Percentiles rank a stretch among this genome's conserved stretches.
Conservation (phyloP, 2,888 invertebrate species). For the Tetragnatha montana region DNA sequence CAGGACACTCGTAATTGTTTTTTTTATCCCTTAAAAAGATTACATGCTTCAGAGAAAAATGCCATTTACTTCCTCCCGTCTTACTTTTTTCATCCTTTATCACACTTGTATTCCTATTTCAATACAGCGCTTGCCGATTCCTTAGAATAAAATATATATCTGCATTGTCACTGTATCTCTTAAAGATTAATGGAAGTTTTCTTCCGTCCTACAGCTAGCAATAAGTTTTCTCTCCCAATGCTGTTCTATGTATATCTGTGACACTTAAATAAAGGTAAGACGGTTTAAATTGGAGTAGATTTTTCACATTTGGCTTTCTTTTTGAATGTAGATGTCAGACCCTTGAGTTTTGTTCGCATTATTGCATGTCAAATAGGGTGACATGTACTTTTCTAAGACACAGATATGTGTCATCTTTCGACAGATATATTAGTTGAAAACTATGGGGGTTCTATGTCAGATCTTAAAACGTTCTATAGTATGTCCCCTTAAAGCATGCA, state of each 20-base stretch:
- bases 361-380: neutral
- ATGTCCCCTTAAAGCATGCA: no score
- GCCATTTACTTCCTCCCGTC: neutral
- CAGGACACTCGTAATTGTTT: no score
- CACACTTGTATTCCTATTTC: neutral
- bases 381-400: neutral
- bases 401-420: neutral
- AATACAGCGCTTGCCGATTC: neutral
- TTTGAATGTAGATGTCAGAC: neutral
- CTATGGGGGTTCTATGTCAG: neutral
- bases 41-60: neutral
- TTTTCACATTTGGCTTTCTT: constrained; percentile 27
- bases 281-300: constrained; percentile 11
- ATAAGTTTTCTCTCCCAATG: constrained; percentile 9
- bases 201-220: neutral
- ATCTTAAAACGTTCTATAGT: no score
- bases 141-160: neutral
- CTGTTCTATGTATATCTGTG: constrained; percentile 5
- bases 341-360: neutral
- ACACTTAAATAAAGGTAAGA: constrained; percentile 36
- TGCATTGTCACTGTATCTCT: neutral
- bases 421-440: neutral
- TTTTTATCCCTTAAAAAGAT: neutral
- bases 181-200: neutral
- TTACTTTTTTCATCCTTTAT: neutral